Evolutionary conservation across 1,140 invertebrate genomes (phyloP).

Genomic region (Diorhabda sublineata): DNA sequence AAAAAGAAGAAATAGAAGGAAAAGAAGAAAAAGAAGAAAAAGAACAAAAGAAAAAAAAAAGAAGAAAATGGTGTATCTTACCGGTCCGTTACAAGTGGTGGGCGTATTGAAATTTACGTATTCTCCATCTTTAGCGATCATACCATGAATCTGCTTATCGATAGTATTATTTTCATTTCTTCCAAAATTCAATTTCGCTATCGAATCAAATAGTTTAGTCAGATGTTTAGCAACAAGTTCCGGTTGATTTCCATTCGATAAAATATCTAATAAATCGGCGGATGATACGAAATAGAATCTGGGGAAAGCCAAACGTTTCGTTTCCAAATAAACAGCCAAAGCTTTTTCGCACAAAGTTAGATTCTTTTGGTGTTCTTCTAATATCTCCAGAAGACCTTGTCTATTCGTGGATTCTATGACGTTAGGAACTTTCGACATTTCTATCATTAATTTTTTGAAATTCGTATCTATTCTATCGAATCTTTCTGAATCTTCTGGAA

Average conservation of each 20-base stretch:
- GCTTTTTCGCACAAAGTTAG: constrained; percentile 95
- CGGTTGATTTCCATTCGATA: constrained; percentile 94
- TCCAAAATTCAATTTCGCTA: constrained; percentile 80
- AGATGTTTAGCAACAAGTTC: constrained; percentile 81
- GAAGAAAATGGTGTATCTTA: constrained; percentile 46
- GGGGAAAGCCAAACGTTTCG: constrained; percentile 94
- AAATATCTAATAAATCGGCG: constrained; percentile 91
- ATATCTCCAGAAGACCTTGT: constrained; percentile 67
- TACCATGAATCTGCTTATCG: constrained; percentile 64
- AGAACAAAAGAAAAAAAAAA: no score
- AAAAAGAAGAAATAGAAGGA: no score
- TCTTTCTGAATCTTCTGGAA: constrained; percentile 87
- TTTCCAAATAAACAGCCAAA: constrained; percentile 93
- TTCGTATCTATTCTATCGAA: constrained; percentile 89
- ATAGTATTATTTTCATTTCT: constrained; percentile 47
- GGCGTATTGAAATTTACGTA: constrained; percentile 73
- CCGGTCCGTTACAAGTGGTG: constrained; percentile 74
- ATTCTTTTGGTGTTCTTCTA: constrained; percentile 80
- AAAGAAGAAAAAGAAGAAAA: no score
- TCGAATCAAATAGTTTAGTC: constrained; percentile 94
- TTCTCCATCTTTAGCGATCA: constrained; percentile 95
- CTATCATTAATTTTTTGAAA: constrained; percentile 75
- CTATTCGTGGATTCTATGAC: constrained; percentile 88
- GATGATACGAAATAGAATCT: constrained; percentile 97
- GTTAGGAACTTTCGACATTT: constrained; percentile 75